Conservation (phyloP, 2,888 invertebrate species). For the Falcaria lacertinaria region DNA sequence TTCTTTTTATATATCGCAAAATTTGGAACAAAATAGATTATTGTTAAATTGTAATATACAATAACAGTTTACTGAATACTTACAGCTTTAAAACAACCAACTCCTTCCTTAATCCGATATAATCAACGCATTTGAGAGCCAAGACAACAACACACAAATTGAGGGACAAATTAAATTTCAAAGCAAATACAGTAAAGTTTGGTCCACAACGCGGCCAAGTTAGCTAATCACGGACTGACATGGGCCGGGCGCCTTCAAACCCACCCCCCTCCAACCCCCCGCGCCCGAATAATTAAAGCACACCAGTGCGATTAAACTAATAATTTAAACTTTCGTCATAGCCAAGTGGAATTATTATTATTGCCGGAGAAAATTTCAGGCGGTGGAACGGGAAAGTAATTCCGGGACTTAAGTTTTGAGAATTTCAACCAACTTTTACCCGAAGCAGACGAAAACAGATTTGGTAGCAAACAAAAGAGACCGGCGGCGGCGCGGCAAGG, state of each 20-base stretch:
- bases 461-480: conserved; percentile 67
- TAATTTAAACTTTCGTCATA: conserved; percentile 77
- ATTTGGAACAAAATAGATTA: too few relatives aligned
- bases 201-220: conserved; percentile 32
- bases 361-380: conserved; percentile 62
- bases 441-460: conserved; percentile 72
- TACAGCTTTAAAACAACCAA: neutral
- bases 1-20: too few relatives aligned
- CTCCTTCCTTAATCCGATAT: conserved; percentile 15
- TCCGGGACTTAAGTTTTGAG: conserved; percentile 53
- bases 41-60: too few relatives aligned
- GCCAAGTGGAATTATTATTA: conserved; percentile 73
- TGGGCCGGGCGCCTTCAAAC: conserved; percentile 18
- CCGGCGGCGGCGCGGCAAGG: conserved; percentile 21
- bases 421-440: conserved; percentile 62
- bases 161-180: conserved; percentile 47
- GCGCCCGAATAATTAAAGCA: conserved; percentile 61
- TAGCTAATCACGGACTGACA: conserved; percentile 44
- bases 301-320: conserved; percentile 72
- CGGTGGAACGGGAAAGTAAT: conserved; percentile 72
- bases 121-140: conserved; percentile 20
- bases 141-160: conserved; percentile 42
- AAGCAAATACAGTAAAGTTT: conserved; percentile 46
- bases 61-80: neutral
- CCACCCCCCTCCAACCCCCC: conserved; percentile 14